Evolutionary conservation across 2,797 vertebrate genomes (phyloP).

Genomic region (Pogonophryne albipinna): DNA sequence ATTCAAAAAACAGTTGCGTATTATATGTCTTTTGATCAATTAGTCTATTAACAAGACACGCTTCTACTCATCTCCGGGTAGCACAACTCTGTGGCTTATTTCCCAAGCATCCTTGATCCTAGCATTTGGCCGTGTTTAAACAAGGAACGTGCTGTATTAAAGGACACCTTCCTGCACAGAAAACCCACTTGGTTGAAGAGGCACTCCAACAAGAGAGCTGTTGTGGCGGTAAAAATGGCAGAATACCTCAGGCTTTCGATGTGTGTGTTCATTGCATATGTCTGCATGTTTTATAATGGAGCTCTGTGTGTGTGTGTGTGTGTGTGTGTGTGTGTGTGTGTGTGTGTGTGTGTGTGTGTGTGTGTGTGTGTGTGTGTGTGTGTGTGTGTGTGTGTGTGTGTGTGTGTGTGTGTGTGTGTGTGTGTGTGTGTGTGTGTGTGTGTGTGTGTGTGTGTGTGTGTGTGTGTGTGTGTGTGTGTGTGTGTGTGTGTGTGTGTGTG

Average conservation of each 20-base stretch:
- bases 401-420: slow-evolving; percentile 3
- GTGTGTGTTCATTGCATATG: slow-evolving; percentile 2
- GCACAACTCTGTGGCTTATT: background rate
- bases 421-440: slow-evolving; percentile 1
- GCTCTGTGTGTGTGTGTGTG: slow-evolving; percentile 13
- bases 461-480: slow-evolving; percentile 2
- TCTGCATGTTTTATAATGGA: slow-evolving; percentile 21
- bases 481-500: slow-evolving; percentile 1
- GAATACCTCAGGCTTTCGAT: slow-evolving; percentile 20
- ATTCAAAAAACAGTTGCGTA: no score
- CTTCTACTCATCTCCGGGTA: background rate
- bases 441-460: slow-evolving; percentile 2
- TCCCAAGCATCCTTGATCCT: background rate
- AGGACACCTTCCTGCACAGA: slow-evolving; percentile 12
- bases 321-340: background rate
- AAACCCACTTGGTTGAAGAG: slow-evolving; percentile 30
- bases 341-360: slow-evolving; percentile 3
- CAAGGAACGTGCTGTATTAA: slow-evolving; percentile 10
- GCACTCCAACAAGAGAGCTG: slow-evolving; percentile 25
- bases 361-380: slow-evolving; percentile 2
- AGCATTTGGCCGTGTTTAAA: background rate
- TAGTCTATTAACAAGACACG: background rate
- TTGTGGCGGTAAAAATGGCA: slow-evolving; percentile 6
- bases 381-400: slow-evolving; percentile 2
- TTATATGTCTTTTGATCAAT: no score